Evolutionary conservation across 1,140 invertebrate genomes (phyloP), one percentile per base, ranked within the genome.

Genomic region (Scaptomyza hsui): DNA sequence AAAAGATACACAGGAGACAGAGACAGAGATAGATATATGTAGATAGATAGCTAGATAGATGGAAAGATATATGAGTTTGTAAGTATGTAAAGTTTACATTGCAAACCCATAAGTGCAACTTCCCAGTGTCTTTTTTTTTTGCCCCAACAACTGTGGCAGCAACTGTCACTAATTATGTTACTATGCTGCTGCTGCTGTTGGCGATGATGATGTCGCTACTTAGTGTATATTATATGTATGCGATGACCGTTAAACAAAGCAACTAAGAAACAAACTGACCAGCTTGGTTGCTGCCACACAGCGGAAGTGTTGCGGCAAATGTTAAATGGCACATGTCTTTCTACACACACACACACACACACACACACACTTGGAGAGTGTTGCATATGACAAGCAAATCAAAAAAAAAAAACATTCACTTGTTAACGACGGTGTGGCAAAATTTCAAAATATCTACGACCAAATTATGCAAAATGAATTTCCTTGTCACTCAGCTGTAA

Each of bases 81-180:
- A n/a, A 10, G 26, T 32, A 5, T 37, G 48, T 51, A 13, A 39
- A 29, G 26, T 29, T 29, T 9, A 29, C 26, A 9, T 29, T 9
- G 32, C 32, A n/a, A n/a, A 37, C 12, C 12, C 19, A 13, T 41
- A 39, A 63, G 24, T 45, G 51, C 48, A 29, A 52, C 48, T 62
- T 69, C 53, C 42, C 37, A 61, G 44, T 51, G 47, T 61, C 15
- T 60, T 64, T 60, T 61, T 55, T 61, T 68, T 52, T 48, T 56
- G n/a, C n/a, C n/a, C 44, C 16, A 21, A 18, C 55, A 57, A 71
- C 75, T 68, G 72, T 78, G 52, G 32, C 63, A 44, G 26, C 42
- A 26, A 56, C 63, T 85, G 24, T 24, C 24, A 5, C 24, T 80
- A 85, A 86, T 79, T 86, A 80, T 85, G 80, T 79, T 80, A 80